Evolutionary conservation across 2,113 vertebrate species (phyloP), one percentile per base, ranked within the genome.

Genomic region (Etia nguti): DNA sequence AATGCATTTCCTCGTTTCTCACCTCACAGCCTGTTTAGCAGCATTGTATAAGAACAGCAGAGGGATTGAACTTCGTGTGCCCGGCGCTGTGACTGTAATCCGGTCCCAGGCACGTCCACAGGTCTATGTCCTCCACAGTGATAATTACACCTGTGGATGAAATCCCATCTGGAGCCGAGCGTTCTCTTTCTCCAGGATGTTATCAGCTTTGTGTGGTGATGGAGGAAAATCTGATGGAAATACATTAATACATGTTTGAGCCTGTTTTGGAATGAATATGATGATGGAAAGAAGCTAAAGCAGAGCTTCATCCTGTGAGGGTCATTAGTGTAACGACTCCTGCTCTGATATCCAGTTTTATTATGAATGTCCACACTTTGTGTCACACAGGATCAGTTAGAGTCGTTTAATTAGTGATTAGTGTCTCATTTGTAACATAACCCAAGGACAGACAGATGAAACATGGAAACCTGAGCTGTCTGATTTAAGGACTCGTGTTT

Each of bases 271-370:
- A 24, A 55, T 2, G 2, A 55, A 11, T 55, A 11, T 22, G n/a
- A 54, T 4, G 52, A n/a, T 10, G 4, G 13, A 50, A 55, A 18
- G 68, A 73, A 46, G 26, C 12, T 26, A 46, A 3, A 73, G 38
- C 22, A 46, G n/a, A 16, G 68, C 68, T 29, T 75, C 41, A 75
- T 75, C 41, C 41, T 48, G 70, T 75, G 26, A 65, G 9, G 9
- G 9, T 7, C 18, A 11, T 1, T 7, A 11, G 4, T 3, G 9
- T 7, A 38, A 0, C n/a, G 1, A 3, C 13, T 43, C 11, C 62
- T n/a, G 20, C 62, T 70, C 4, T 38, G 34, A 65, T 3, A 22
- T 38, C 20, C 36, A 41, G 34, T 24, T 70, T 73, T 0, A 29
- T 11, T 48, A 46, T 29, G 13, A 26, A 1, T 6, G 41, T 73